Conservation (phyloP, 2,888 invertebrate species). For the Agrilus mali region DNA sequence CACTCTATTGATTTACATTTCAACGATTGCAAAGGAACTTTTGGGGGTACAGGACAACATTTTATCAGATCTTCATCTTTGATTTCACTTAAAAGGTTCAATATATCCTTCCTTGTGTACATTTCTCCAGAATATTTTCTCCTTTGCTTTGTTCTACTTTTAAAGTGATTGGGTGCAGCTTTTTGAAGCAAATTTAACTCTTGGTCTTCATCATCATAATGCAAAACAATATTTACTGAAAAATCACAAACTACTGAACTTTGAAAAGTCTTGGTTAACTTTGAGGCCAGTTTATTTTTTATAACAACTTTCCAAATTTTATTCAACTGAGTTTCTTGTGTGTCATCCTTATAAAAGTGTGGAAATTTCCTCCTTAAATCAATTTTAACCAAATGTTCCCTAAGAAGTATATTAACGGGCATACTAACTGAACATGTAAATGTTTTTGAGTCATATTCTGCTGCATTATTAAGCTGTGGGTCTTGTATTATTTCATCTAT, state of each 20-base stretch:
- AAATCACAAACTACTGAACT: conserved; percentile 46
- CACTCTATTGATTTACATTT: conserved; percentile 40
- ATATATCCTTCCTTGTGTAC: conserved; percentile 54
- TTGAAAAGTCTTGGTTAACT: conserved; percentile 42
- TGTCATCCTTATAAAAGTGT: conserved; percentile 32
- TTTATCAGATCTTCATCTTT: conserved; percentile 37
- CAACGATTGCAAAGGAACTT: conserved; percentile 32
- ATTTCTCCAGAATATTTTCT: conserved; percentile 36
- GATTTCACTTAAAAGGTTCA: conserved; percentile 39
- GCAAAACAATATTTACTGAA: conserved; percentile 45
- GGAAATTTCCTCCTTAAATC: conserved; percentile 44
- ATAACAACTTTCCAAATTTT: conserved; percentile 70
- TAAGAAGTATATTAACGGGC: conserved; percentile 52
- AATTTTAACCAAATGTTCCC: conserved; percentile 53
- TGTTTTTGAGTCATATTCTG: conserved; percentile 48
- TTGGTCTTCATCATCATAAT: conserved; percentile 41
- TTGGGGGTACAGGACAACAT: conserved; percentile 41
- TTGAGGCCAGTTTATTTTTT: conserved; percentile 43
- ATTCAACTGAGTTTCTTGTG: conserved; percentile 47
- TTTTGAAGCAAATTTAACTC: conserved; percentile 23
- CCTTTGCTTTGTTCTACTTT: conserved; percentile 29
- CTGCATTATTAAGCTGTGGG: conserved; percentile 37
- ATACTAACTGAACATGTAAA: conserved; percentile 60
- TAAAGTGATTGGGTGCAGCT: conserved; percentile 36
- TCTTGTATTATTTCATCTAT: conserved; percentile 39